Conservation (phyloP, 1,140 invertebrate genomes). For the Mactra quadrangularis region DNA sequence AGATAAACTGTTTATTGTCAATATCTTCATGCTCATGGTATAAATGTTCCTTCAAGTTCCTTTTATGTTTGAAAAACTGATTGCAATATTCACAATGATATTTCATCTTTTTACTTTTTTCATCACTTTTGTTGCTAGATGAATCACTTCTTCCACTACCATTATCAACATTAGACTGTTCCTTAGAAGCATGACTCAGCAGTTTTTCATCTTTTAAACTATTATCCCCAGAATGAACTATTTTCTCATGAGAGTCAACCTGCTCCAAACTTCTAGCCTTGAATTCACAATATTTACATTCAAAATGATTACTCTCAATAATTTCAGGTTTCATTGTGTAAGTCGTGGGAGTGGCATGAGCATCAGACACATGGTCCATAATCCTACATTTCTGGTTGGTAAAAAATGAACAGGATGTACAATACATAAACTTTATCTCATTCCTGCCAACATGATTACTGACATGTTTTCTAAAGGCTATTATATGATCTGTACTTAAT, state of each 20-base stretch:
- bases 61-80: constrained; percentile 51
- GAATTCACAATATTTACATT: constrained; percentile 54
- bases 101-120: constrained; percentile 36
- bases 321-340: constrained; percentile 35
- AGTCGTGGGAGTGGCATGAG: constrained; percentile 3
- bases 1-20: constrained; percentile 48
- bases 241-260: constrained; percentile 33
- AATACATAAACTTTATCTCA: constrained; percentile 41
- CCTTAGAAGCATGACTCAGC: not conserved
- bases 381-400: constrained; percentile 55
- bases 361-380: constrained; percentile 52
- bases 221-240: not conserved
- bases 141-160: no score
- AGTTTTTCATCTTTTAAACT: not conserved
- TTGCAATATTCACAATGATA: constrained; percentile 61
- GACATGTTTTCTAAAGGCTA: constrained; percentile 30
- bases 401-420: constrained; percentile 32
- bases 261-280: constrained; percentile 32
- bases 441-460: constrained; percentile 51
- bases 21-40: constrained; percentile 36
- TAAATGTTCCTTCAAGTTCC: constrained; percentile 51
- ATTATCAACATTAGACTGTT: not conserved
- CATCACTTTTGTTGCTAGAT: not conserved
- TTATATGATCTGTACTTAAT: constrained; percentile 3
- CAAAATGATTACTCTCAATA: constrained; percentile 37